These are phyloP conservation scores for Dolomedes plantarius DNA, from an alignment of 2,888 invertebrate genomes.

Conservation along the genomic window DNA sequence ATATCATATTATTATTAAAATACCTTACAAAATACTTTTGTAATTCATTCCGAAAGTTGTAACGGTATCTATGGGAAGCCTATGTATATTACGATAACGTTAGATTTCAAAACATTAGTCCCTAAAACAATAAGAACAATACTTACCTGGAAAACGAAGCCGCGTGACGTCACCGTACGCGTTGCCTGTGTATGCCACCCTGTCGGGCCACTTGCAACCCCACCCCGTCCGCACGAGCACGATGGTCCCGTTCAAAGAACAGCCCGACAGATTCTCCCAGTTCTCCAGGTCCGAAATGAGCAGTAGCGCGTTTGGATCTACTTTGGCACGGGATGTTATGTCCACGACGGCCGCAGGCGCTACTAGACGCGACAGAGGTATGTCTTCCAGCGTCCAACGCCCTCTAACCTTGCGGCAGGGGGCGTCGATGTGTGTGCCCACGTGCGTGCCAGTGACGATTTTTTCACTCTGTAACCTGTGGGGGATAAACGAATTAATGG, in stretches of 20 bases:
- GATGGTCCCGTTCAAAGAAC: conserved; percentile 77
- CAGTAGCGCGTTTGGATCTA: conserved; percentile 45
- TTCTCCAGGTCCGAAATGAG: conserved; percentile 66
- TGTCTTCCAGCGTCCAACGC: conserved; percentile 23
- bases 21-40: too few relatives aligned
- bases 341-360: conserved; percentile 58
- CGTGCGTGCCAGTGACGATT: conserved; percentile 22
- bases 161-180: conserved; percentile 45
- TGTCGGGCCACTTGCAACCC: conserved; percentile 75
- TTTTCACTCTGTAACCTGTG: conserved; percentile 49
- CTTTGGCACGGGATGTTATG: conserved; percentile 33
- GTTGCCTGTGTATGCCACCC: conserved; percentile 72
- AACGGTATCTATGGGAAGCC: too few relatives aligned
- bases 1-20: too few relatives aligned
- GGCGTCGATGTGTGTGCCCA: conserved; percentile 63
- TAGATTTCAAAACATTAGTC: too few relatives aligned
- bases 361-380: conserved; percentile 19
- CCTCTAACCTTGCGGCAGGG: conserved; percentile 28
- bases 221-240: conserved; percentile 78
- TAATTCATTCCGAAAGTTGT: too few relatives aligned
- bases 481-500: too few relatives aligned
- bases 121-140: too few relatives aligned
- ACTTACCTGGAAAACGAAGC: conserved; percentile 77
- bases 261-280: conserved; percentile 78
- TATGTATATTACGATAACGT: too few relatives aligned